These are phyloP conservation scores for Clarias platycephalus DNA, from an alignment of 2,797 vertebrate species.

Conservation along the genomic window DNA sequence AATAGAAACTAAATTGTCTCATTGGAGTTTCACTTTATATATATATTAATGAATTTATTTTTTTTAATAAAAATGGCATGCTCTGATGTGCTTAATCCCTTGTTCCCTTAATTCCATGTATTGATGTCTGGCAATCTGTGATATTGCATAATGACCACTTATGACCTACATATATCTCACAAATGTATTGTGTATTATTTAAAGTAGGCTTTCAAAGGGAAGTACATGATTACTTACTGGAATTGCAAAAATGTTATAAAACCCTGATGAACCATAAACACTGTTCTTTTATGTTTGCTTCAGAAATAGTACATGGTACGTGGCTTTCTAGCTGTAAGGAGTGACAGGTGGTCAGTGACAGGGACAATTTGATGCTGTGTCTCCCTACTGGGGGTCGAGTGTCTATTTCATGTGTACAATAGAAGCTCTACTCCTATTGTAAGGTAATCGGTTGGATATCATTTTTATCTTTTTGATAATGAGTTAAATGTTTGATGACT, in stretches of 20 bases:
- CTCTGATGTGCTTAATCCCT: background rate
- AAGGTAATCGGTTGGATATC: slow-evolving; percentile 9
- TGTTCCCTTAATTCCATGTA: background rate
- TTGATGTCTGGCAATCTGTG: background rate
- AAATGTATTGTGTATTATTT: background rate
- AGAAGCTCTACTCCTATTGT: slow-evolving; percentile 21
- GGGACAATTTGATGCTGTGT: slow-evolving; percentile 32
- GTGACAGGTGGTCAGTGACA: slow-evolving; percentile 39
- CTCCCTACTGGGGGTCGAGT: slow-evolving; percentile 31
- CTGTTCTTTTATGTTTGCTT: slow-evolving; percentile 24
- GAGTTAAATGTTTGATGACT: slow-evolving; percentile 37
- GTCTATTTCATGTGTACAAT: slow-evolving; percentile 39
- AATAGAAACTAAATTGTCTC: background rate
- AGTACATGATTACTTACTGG: background rate
- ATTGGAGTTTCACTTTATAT: background rate
- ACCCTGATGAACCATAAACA: background rate
- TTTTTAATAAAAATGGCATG: background rate
- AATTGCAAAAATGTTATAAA: background rate
- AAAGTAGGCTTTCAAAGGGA: background rate
- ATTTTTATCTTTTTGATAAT: slow-evolving; percentile 22
- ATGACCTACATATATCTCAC: background rate
- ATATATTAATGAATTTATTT: too few relatives aligned
- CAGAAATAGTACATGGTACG: slow-evolving; percentile 1
- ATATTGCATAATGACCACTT: background rate
- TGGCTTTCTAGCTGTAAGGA: slow-evolving; percentile 27